These are phyloP conservation scores for Kobus ellipsiprymnus DNA, from an alignment of 2,113 vertebrate genomes.

Conservation along the genomic window DNA sequence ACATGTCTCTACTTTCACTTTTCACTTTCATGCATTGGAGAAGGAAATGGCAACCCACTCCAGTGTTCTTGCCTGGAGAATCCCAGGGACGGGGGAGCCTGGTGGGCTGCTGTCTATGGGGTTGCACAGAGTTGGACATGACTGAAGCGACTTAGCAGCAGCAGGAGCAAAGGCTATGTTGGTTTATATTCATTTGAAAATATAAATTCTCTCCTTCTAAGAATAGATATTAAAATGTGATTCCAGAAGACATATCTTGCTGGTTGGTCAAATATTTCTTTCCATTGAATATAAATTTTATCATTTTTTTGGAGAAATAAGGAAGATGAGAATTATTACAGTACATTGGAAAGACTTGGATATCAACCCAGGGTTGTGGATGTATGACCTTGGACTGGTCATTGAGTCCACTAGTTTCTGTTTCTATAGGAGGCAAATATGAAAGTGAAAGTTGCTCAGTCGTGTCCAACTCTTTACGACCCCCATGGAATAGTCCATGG, in stretches of 20 bases:
- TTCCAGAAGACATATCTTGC: not conserved
- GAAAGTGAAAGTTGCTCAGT: not conserved
- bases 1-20: not conserved
- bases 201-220: not conserved
- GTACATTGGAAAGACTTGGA: not conserved
- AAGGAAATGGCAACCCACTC: no score
- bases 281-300: not conserved
- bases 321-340: not conserved
- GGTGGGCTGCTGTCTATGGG: no score
- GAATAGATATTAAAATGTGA: not conserved
- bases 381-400: not conserved
- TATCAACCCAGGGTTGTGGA: not conserved
- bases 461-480: rapidly evolving
- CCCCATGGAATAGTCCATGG: not conserved
- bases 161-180: not conserved
- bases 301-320: not conserved
- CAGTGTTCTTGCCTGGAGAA: no score
- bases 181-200: not conserved
- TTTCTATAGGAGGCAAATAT: not conserved
- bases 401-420: not conserved
- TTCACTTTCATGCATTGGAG: no score
- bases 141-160: no score
- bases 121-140: rapidly evolving
- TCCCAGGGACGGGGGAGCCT: no score
- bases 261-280: not conserved